Base-by-base conservation (phyloP, 2,888 invertebrate genomes). In the Cephus nigrinus region DNA sequence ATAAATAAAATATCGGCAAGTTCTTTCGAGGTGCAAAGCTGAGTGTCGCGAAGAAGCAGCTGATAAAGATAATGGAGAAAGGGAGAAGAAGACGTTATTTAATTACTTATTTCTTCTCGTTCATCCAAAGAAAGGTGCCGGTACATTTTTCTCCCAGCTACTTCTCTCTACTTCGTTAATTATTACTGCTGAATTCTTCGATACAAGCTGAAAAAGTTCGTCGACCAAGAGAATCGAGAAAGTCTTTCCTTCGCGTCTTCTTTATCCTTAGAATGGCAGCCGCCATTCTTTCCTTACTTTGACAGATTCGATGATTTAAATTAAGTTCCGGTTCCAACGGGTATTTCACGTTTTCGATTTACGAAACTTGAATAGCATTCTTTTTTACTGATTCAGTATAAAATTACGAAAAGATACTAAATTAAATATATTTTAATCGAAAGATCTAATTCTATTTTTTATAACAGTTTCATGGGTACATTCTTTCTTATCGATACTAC, bases 1-100 rank as follows among this genome's bases (percentile, higher is more conserved):
- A 91, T 91, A 91, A 91, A 91, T 91, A 91, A 91, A 91, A 91
- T 91, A 91, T 91, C 88, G 88, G 86, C 82, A 85, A 71, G 15
- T 9, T 32, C 32, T 71, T 31, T 71, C 71, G 71, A 31, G 79
- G 82, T 82, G 82, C 84, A 77, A 79, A 81, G 84, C 74, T 74
- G 80, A 80, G 73, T 80, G 79, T 80, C 88, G 87, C 88, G 87
- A 84, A 85, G 83, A 82, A 55, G 83, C 84, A 80, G 84, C 85
- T 86, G 90, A 91, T 88, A 89, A 90, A 88, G 88, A 87, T 88
- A 90, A 89, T 88, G 88, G 86, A 85, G 83, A 86, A 87, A 84
- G 84, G 85, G 87, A 86, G 85, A 87, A 85, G 84, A 83, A 83
- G 86, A 87, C 88, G 89, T 89, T 89, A 90, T 90, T 91, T 88